Evolutionary conservation across 2,888 invertebrate species (phyloP).

Genomic region (Pharmacophagus antenor): DNA sequence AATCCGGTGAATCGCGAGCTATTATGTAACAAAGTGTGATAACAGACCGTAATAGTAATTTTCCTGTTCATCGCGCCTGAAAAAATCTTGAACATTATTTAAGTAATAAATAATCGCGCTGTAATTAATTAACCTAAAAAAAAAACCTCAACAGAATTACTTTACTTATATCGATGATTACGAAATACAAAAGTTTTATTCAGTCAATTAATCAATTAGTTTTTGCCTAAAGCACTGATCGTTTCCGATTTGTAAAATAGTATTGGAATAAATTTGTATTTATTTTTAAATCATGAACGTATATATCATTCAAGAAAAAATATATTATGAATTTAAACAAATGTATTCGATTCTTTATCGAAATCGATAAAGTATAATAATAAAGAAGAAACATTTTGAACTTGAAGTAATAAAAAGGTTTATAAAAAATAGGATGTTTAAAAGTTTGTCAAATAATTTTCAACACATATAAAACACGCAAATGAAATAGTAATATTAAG

Average conservation of each 20-base stretch:
- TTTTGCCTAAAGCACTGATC: neutral
- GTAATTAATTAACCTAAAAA: slow-evolving; percentile 1
- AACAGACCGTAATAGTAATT: slow-evolving; percentile 28
- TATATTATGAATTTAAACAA: neutral
- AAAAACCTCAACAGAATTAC: slow-evolving; percentile 1
- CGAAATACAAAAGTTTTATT: slow-evolving; percentile 1
- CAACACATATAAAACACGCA: neutral
- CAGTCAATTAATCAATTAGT: neutral
- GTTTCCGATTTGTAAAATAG: neutral
- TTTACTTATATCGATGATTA: neutral
- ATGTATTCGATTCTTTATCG: too few relatives aligned
- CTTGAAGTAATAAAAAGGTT: neutral
- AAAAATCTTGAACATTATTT: slow-evolving; percentile 18
- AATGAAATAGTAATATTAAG: neutral
- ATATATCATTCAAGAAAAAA: too few relatives aligned
- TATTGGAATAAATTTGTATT: neutral
- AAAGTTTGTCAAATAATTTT: neutral
- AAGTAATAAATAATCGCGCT: slow-evolving; percentile 8
- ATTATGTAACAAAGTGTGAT: too few relatives aligned
- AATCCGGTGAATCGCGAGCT: too few relatives aligned
- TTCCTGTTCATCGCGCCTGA: slow-evolving; percentile 29
- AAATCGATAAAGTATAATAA: neutral
- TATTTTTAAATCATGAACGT: too few relatives aligned
- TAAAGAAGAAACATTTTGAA: neutral
- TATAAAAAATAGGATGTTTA: neutral